phyloP scores from a whole-genome alignment of 2,113 vertebrate species.

The Andinoacara biseriatus region DNA sequence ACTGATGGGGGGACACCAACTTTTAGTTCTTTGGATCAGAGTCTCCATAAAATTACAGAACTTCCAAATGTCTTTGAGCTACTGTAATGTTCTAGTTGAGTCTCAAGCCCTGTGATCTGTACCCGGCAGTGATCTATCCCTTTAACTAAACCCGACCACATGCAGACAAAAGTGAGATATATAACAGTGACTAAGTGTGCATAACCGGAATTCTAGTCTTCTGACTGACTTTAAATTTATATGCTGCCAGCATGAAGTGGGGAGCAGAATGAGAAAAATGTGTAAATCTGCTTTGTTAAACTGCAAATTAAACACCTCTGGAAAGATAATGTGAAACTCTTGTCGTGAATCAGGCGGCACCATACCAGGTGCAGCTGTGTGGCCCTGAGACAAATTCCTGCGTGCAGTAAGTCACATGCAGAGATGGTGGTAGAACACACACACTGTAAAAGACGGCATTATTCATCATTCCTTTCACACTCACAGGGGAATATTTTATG shows the following conservation, averaged over 20 bases:
- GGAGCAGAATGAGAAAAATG: slow-evolving; percentile 33
- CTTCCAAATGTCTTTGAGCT: not conserved
- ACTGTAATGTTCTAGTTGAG: not conserved
- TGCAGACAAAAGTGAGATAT: slow-evolving; percentile 39
- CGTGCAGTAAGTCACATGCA: slow-evolving; percentile 33
- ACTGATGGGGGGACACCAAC: not conserved
- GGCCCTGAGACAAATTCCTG: slow-evolving; percentile 47
- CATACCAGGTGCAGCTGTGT: slow-evolving; percentile 42
- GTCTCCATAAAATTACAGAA: not conserved
- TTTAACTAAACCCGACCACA: slow-evolving; percentile 45
- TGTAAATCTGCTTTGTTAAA: slow-evolving; percentile 39
- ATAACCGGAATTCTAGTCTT: slow-evolving; percentile 20
- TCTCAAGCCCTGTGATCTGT: not conserved
- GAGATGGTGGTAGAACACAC: slow-evolving; percentile 45
- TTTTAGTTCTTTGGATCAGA: not conserved
- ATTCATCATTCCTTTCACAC: slow-evolving; percentile 35
- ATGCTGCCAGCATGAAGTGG: slow-evolving; percentile 28
- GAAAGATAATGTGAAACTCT: slow-evolving; percentile 51
- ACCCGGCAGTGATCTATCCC: slow-evolving; percentile 24
- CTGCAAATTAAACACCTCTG: slow-evolving; percentile 31
- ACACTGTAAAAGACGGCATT: slow-evolving; percentile 23
- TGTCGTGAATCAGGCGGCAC: slow-evolving; percentile 46
- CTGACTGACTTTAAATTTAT: slow-evolving; percentile 34
- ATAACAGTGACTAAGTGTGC: slow-evolving; percentile 15
- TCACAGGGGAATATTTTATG: slow-evolving; percentile 17